A percentile compares a stretch with the other conserved stretches of the same genome.
phyloP scores from a whole-genome alignment of 2,797 vertebrate species.

The Halcyon leucocephala region DNA sequence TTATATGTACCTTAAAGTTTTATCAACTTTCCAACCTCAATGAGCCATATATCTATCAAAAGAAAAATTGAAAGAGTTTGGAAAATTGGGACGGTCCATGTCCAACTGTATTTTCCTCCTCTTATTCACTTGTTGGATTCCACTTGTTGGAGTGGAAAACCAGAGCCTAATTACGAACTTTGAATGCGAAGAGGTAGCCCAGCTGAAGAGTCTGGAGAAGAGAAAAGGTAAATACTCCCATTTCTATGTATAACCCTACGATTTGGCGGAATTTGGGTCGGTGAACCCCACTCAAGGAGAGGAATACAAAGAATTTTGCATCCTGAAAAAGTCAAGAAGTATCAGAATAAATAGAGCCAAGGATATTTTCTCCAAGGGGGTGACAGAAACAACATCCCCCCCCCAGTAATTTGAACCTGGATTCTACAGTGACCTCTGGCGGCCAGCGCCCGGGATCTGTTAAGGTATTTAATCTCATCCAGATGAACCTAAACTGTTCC shows the following conservation, averaged over 20 bases:
- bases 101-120: background rate
- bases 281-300: conserved; percentile 6
- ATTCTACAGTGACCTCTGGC: conserved; percentile 83
- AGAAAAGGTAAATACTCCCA: conserved; percentile 33
- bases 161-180: background rate
- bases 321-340: background rate
- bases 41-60: background rate
- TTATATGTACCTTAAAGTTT: background rate
- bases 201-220: conserved; percentile 11
- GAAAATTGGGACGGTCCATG: background rate
- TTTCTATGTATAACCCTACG: background rate
- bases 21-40: background rate
- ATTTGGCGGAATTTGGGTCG: background rate
- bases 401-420: conserved; percentile 70
- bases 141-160: conserved; percentile 26
- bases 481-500: conserved; percentile 37
- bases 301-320: conserved; percentile 11
- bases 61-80: background rate
- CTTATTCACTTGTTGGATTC: background rate
- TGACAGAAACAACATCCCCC: conserved; percentile 46
- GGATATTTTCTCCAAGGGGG: conserved; percentile 61
- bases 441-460: conserved; percentile 66
- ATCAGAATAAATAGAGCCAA: conserved; percentile 20
- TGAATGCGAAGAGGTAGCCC: background rate
- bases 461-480: conserved; percentile 65